Conservation (phyloP, 2,888 invertebrate species). For the Apamea anceps region DNA sequence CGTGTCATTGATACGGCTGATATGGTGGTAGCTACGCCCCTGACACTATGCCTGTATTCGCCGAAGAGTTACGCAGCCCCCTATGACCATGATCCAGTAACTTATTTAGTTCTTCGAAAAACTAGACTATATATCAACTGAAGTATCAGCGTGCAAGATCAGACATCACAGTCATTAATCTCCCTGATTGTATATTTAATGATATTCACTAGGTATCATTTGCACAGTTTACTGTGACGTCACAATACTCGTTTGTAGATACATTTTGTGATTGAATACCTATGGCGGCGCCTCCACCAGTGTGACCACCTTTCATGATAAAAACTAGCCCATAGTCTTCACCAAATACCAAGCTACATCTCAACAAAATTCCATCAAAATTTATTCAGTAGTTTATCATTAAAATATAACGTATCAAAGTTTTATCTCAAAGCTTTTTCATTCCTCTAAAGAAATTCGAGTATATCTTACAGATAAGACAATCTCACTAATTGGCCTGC, state of each 20-base stretch:
- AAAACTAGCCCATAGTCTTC: neutral
- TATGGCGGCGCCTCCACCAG: too few relatives aligned
- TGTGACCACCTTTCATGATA: neutral
- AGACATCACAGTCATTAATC: neutral
- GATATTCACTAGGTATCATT: neutral
- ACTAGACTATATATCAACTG: neutral
- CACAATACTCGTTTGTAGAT: neutral
- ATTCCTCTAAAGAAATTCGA: conserved; percentile 10
- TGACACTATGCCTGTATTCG: too few relatives aligned
- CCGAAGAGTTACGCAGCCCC: too few relatives aligned
- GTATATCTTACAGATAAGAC: conserved; percentile 48
- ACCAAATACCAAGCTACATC: too few relatives aligned
- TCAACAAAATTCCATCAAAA: neutral
- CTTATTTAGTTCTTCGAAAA: neutral
- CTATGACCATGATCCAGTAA: neutral
- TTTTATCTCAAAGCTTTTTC: conserved; percentile 17
- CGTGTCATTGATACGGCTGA: too few relatives aligned
- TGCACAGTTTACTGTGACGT: neutral
- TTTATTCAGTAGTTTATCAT: neutral
- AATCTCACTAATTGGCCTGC: conserved; percentile 52
- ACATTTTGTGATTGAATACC: neutral
- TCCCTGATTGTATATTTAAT: neutral
- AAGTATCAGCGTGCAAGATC: too few relatives aligned
- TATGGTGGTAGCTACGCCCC: too few relatives aligned
- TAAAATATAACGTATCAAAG: conserved; percentile 1